These are phyloP conservation scores for Thymelicus lineola DNA, from an alignment of 2,888 invertebrate genomes.

Conservation along the genomic window DNA sequence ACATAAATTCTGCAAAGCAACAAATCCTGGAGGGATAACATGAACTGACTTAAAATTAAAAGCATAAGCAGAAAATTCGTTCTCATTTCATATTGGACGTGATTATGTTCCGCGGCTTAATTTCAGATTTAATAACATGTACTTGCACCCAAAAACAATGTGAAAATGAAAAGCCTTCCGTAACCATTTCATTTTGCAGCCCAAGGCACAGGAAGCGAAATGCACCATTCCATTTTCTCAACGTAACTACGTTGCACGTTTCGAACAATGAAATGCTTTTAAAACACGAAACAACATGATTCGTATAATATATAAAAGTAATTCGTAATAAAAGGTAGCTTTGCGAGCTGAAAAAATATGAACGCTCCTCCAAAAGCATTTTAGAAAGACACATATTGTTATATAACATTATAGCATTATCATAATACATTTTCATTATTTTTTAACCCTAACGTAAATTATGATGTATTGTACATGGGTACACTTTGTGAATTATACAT, in stretches of 20 bases:
- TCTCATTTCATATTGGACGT: conserved; percentile 29
- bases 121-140: conserved; percentile 37
- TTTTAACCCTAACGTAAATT: too few relatives aligned
- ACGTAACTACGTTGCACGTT: conserved; percentile 73
- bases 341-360: conserved; percentile 5
- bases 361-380: neutral
- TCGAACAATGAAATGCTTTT: conserved; percentile 83
- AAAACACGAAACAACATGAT: conserved; percentile 77
- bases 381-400: neutral
- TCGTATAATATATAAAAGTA: conserved; percentile 64
- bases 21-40: conserved; percentile 10
- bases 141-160: conserved; percentile 36
- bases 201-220: conserved; percentile 76
- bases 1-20: conserved; percentile 3
- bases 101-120: conserved; percentile 43
- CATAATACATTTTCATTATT: too few relatives aligned
- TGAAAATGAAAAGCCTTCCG: conserved; percentile 54
- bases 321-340: conserved; percentile 49
- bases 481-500: too few relatives aligned
- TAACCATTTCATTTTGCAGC: conserved; percentile 74
- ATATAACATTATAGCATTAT: neutral
- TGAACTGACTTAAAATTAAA: conserved; percentile 17
- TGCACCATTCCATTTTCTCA: conserved; percentile 79
- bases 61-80: conserved; percentile 27
- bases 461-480: too few relatives aligned